These are phyloP conservation scores for Nemurella pictetii DNA, from an alignment of 2,888 invertebrate species.

Conservation along the genomic window DNA sequence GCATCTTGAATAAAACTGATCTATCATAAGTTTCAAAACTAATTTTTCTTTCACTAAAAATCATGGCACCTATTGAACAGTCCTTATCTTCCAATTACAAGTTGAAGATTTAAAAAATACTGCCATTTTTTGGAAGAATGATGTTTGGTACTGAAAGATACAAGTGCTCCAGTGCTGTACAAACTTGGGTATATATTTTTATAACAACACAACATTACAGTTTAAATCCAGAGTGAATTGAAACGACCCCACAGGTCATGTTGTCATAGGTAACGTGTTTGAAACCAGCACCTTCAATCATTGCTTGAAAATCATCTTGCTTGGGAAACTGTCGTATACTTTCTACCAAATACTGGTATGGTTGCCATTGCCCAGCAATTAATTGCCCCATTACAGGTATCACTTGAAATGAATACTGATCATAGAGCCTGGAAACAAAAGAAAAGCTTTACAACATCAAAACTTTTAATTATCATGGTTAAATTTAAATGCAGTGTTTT, in stretches of 20 bases:
- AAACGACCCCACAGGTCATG: constrained; percentile 85
- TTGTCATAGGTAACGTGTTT: constrained; percentile 85
- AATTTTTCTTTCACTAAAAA: background rate
- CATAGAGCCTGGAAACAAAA: constrained; percentile 71
- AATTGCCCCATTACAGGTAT: constrained; percentile 96
- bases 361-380: constrained; percentile 90
- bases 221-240: constrained; percentile 96
- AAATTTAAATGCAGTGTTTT: background rate
- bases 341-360: constrained; percentile 97
- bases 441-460: background rate
- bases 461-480: background rate
- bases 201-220: constrained; percentile 59
- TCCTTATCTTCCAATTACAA: too few relatives aligned
- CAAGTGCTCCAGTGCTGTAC: too few relatives aligned
- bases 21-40: constrained; percentile 40
- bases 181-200: too few relatives aligned
- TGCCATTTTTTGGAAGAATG: too few relatives aligned
- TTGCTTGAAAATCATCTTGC: constrained; percentile 78
- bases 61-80: too few relatives aligned
- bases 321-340: constrained; percentile 96
- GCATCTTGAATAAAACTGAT: constrained; percentile 39
- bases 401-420: constrained; percentile 95
- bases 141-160: too few relatives aligned
- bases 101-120: too few relatives aligned
- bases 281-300: constrained; percentile 92